Base-by-base conservation (phyloP, 2,888 invertebrate genomes). In the Elysia crispata region DNA sequence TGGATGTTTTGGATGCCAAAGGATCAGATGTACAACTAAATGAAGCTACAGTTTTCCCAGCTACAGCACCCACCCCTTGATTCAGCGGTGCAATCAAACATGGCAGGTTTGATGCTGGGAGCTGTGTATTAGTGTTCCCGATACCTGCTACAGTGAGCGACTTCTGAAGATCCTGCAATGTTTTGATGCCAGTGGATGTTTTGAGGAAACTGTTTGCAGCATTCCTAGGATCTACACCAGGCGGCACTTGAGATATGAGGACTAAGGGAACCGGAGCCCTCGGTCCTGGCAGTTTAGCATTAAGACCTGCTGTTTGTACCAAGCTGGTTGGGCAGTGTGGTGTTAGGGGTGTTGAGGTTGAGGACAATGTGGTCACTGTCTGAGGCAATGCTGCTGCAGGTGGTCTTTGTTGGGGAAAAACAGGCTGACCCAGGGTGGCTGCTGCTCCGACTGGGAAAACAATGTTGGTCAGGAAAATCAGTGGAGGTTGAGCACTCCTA, bases 391-490 rank as follows among this genome's bases (percentile, higher is more conserved):
- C 69, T 25, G 62, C 31, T 25, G 74, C 5, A n/a, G 23, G 23
- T 33, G 67, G 20, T 25, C 20, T 1, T 20, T 15, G 41, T 41
- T 6, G 5, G 11, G 41, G 41, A 11, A 41, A 41, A 3, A 3
- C 41, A 6, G 41, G 41, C 41, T 41, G 41, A 11, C 41, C 41
- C 41, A 41, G 41, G 11, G 41, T 41, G 41, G 41, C 3, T 11
- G 3, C 5, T 6, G 41, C 41, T 11, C 41, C 67, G 28, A 79
- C 50, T 54, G 79, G 79, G 28, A 79, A 57, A 5, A 79, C 74
- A 23, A 79, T 74, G 57, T 79, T 79, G 33, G 79, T 79, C 20
- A 79, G 74, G 74, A 79, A 79, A 41, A 79, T 75, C 28, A 79
- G n/a, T 13, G 74, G 57, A 15, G 57, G 62, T 33, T 31, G 77